phyloP scores from a whole-genome alignment of 2,888 invertebrate species.

The Macrosoma leucophasiata region DNA sequence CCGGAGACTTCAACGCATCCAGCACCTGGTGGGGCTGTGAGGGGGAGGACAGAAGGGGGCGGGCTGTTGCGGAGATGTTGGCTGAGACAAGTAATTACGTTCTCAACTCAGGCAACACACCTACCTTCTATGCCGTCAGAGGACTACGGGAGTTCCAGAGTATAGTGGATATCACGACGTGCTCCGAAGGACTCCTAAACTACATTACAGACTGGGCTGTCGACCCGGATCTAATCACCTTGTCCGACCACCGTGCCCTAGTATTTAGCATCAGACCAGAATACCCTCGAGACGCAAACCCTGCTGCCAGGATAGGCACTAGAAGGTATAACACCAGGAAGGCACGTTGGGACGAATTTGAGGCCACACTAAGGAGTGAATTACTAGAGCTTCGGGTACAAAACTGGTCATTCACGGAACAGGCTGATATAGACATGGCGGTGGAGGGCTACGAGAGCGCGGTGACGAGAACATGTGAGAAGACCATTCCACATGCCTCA shows the following conservation, averaged over 20 bases:
- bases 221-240: slow-evolving; percentile 10
- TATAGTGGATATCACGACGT: no score
- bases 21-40: slow-evolving; percentile 22
- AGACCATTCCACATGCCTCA: neutral
- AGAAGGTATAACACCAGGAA: no score
- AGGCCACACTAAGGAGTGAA: neutral
- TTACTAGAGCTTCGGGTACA: neutral
- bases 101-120: slow-evolving; percentile 21
- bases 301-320: no score
- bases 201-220: slow-evolving; percentile 1
- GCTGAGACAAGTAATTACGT: slow-evolving; percentile 16
- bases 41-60: neutral
- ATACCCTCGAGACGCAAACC: no score
- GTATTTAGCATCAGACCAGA: no score
- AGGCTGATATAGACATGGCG: no score
- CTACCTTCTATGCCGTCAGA: slow-evolving; percentile 8
- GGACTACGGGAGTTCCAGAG: slow-evolving; percentile 4
- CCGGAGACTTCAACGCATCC: slow-evolving; percentile 20
- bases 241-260: slow-evolving; percentile 17
- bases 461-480: neutral
- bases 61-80: slow-evolving; percentile 13
- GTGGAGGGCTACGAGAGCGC: no score
- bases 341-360: no score
- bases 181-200: no score
- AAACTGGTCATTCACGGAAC: neutral